These are phyloP conservation scores for Apolygus lucorum DNA, from an alignment of 1,140 invertebrate genomes.

Conservation along the genomic window DNA sequence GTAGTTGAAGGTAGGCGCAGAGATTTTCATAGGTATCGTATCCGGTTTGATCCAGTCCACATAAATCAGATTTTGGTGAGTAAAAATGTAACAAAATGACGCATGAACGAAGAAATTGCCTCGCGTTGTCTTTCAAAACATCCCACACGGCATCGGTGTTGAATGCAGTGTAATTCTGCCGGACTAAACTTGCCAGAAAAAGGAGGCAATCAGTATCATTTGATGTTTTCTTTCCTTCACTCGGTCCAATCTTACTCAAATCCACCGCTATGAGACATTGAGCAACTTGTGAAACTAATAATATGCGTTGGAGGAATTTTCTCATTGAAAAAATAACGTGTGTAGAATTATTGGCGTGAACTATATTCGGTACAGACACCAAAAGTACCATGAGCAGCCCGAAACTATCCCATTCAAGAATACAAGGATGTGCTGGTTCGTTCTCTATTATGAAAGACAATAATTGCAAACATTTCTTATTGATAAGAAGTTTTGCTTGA, in stretches of 20 bases:
- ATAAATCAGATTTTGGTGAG: slow-evolving; percentile 68
- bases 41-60: slow-evolving; percentile 52
- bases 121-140: slow-evolving; percentile 51
- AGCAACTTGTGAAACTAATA: background rate
- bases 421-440: too few species aligned
- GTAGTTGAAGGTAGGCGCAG: slow-evolving; percentile 76
- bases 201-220: slow-evolving; percentile 27
- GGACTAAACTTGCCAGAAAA: slow-evolving; percentile 23
- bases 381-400: too few species aligned
- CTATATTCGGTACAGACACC: too few species aligned
- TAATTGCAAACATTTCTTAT: too few species aligned
- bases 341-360: too few species aligned
- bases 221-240: slow-evolving; percentile 50
- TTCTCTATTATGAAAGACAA: too few species aligned
- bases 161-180: slow-evolving; percentile 21
- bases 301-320: background rate
- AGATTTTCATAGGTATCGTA: slow-evolving; percentile 71
- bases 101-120: slow-evolving; percentile 77
- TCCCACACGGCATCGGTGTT: slow-evolving; percentile 48
- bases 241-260: slow-evolving; percentile 51
- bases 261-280: background rate
- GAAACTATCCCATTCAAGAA: too few species aligned
- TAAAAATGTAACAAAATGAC: slow-evolving; percentile 84
- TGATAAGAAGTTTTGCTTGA: too few species aligned
- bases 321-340: too few species aligned